Percentiles rank a stretch among this genome's conserved stretches.
Evolutionary conservation across 2,113 vertebrate species (phyloP).

Genomic region (Microcebus lehilahytsara): DNA sequence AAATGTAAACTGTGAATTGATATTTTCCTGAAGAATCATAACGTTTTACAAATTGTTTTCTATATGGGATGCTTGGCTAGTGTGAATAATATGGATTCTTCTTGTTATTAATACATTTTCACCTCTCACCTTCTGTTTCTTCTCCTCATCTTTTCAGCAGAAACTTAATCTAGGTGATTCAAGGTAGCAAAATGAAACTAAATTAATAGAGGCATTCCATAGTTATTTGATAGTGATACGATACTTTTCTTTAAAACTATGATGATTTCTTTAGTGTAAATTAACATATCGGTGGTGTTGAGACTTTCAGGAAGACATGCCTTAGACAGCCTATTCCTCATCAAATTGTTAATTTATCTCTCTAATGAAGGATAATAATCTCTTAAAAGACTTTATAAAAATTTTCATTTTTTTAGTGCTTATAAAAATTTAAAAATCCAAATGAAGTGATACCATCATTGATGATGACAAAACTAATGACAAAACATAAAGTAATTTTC

Average conservation of each 20-base stretch:
- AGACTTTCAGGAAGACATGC: background rate
- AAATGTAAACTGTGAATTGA: background rate
- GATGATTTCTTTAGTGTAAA: constrained; percentile 9
- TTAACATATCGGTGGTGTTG: background rate
- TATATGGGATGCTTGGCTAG: background rate
- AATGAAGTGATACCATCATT: background rate
- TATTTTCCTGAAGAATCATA: background rate
- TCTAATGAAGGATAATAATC: background rate
- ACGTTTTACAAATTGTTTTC: background rate
- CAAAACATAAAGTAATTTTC: background rate
- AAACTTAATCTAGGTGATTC: background rate
- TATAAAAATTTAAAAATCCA: background rate
- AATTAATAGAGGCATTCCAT: background rate
- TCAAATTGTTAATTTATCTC: background rate
- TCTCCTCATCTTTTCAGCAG: background rate
- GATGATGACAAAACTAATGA: background rate
- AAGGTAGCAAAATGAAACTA: background rate
- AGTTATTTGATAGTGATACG: background rate
- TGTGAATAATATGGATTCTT: background rate
- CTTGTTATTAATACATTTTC: background rate
- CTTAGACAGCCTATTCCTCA: background rate
- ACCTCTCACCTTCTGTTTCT: background rate
- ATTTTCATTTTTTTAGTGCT: background rate
- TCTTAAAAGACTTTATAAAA: background rate
- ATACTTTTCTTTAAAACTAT: background rate